Conservation (phyloP, 2,113 vertebrate genomes). For the Cacatua alba region DNA sequence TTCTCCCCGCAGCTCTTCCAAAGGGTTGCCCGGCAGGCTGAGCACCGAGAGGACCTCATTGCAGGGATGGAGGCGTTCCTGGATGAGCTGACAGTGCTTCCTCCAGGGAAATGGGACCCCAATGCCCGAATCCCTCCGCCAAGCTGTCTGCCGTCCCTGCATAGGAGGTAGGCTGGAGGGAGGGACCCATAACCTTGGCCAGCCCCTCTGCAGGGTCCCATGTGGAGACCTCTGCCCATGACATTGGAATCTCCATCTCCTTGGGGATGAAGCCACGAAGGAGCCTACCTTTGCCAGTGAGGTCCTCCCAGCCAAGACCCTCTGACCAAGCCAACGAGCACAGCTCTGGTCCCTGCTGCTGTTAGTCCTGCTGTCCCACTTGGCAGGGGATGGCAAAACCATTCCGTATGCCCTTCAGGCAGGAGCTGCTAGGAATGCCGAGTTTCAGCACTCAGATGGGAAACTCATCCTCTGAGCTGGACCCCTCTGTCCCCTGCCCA, state of each 20-base stretch:
- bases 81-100: constrained; percentile 77
- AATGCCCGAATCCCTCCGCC: constrained; percentile 71
- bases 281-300: not conserved
- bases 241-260: not conserved
- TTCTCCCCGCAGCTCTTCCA: constrained; percentile 73
- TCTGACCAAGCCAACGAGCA: not conserved
- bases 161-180: constrained; percentile 72
- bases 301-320: not conserved
- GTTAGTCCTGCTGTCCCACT: not conserved
- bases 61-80: constrained; percentile 75
- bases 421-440: not conserved
- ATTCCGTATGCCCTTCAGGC: accelerated
- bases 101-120: constrained; percentile 79
- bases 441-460: not conserved
- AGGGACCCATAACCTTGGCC: not conserved
- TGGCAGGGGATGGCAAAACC: not conserved
- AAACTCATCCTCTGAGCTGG: not conserved
- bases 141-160: constrained; percentile 43
- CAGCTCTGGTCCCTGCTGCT: not conserved
- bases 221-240: not conserved
- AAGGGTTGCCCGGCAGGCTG: constrained; percentile 63
- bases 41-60: constrained; percentile 65
- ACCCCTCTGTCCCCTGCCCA: not conserved
- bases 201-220: not conserved
- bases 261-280: not conserved